Percentiles rank a stretch among this genome's conserved stretches.
These are phyloP conservation scores for Glyphotaelius pellucidus DNA, from an alignment of 2,888 invertebrate species.

Conservation along the genomic window DNA sequence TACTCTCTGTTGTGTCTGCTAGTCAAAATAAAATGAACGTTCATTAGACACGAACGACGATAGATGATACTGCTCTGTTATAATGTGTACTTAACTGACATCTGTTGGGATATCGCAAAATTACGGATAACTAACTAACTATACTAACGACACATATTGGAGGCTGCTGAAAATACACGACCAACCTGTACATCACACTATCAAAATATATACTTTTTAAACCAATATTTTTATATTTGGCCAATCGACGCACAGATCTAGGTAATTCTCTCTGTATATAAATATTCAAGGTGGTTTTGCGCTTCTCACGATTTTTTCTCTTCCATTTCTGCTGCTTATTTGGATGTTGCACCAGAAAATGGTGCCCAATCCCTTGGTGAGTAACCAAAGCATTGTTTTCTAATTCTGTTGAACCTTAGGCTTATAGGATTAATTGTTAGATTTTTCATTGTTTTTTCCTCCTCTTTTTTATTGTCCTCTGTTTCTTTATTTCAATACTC, in stretches of 20 bases:
- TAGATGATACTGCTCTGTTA: too few species aligned
- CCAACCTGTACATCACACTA: too few species aligned
- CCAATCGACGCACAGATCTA: not conserved
- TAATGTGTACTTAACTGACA: too few species aligned
- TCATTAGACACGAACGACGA: too few species aligned
- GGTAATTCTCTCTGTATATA: not conserved
- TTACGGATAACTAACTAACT: too few species aligned
- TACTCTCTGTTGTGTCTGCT: too few species aligned
- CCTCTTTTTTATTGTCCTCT: not conserved
- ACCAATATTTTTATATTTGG: not conserved
- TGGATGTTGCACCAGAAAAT: constrained; percentile 52
- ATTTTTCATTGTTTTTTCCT: constrained; percentile 2
- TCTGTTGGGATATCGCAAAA: too few species aligned
- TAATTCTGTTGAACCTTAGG: constrained; percentile 17
- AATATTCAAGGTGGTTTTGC: constrained; percentile 3
- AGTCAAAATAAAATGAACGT: too few species aligned
- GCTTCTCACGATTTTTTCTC: constrained; percentile 48
- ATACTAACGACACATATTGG: too few species aligned
- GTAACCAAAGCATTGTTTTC: constrained; percentile 40
- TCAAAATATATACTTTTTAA: too few species aligned
- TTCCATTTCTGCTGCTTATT: constrained; percentile 48
- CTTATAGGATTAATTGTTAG: not conserved
- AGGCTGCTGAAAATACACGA: too few species aligned
- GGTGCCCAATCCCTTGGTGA: constrained; percentile 54
- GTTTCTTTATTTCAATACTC: not conserved